Evolutionary conservation across 2,113 vertebrate species (phyloP), one percentile per base, ranked within the genome.

Genomic region (Engystomops pustulosus): DNA sequence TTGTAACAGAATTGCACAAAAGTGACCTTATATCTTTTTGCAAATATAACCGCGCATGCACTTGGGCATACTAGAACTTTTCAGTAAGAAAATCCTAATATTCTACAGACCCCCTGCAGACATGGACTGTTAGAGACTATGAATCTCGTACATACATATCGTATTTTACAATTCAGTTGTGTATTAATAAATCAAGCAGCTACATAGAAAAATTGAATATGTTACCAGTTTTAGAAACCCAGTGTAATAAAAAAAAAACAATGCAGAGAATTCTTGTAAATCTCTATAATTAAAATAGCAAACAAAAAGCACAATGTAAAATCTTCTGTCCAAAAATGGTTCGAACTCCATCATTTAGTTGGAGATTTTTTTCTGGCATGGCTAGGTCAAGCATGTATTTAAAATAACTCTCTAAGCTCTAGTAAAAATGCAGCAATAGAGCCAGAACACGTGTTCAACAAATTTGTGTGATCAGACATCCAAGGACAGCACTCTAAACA

Each of bases 361-460:
- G 9, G 58, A 27, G 6, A n/a, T 70, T 27, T 25, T 38, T 81
- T 55, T 82, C 47, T 27, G 27, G 12, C 69, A 71, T 47, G 80
- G 32, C 51, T 82, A 17, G 45, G 65, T 81, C 32, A 71, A 81
- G 18, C 25, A 72, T 45, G 68, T 82, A 72, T 82, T 55, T 82
- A 72, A 53, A 70, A 81, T 44, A 70, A 25, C 49, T 82, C 68
- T 72, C 47, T 51, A 44, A 82, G 51, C 67, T 72, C 68, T 45
- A 72, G 80, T 60, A 58, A 72, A 82, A 82, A 58, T 72, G 34
- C 11, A 18, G 68, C n/a, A 58, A 60, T 6, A 45, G 30, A 58
- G 68, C 79, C 79, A 82, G 55, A 82, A 55, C 47, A 82, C 34
- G 36, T 70, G 68, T 71, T 72, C 32, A 38, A 81, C 65, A 72